A percentile compares a stretch with the other conserved stretches of the same genome.
These are phyloP conservation scores for Lophius americanus DNA, from an alignment of 2,797 vertebrate species.

Conservation along the genomic window DNA sequence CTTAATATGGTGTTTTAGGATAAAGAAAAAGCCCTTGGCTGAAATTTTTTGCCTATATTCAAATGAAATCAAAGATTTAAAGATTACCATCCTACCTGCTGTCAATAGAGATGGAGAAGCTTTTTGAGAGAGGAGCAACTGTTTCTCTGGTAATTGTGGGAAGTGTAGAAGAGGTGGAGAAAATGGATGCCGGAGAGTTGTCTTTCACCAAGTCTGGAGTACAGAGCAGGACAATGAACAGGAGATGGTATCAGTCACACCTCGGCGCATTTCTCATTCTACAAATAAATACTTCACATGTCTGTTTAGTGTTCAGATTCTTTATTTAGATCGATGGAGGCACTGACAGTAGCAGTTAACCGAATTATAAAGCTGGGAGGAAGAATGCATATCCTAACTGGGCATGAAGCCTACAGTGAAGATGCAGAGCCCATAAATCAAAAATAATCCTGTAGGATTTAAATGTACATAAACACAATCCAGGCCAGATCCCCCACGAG, in stretches of 20 bases:
- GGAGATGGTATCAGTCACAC: conserved; percentile 31
- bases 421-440: background rate
- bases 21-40: background rate
- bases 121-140: conserved; percentile 77
- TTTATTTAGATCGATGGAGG: conserved; percentile 26
- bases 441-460: conserved; percentile 3
- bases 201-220: conserved; percentile 83
- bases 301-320: conserved; percentile 25
- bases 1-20: background rate
- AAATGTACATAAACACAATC: conserved; percentile 47
- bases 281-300: conserved; percentile 24
- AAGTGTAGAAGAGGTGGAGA: conserved; percentile 74
- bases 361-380: conserved; percentile 21
- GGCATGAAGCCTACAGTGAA: conserved; percentile 10
- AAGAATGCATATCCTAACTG: conserved; percentile 24
- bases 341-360: conserved; percentile 8
- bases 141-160: conserved; percentile 79
- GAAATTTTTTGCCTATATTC: background rate
- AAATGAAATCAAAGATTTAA: background rate
- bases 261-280: conserved; percentile 8
- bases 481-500: conserved; percentile 59
- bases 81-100: conserved; percentile 75
- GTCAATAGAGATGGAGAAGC: conserved; percentile 83
- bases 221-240: conserved; percentile 13
- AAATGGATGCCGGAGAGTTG: conserved; percentile 50